Evolutionary conservation across 2,888 invertebrate species (phyloP), one percentile per base, ranked within the genome.

Genomic region (Dynastes hyllus): DNA sequence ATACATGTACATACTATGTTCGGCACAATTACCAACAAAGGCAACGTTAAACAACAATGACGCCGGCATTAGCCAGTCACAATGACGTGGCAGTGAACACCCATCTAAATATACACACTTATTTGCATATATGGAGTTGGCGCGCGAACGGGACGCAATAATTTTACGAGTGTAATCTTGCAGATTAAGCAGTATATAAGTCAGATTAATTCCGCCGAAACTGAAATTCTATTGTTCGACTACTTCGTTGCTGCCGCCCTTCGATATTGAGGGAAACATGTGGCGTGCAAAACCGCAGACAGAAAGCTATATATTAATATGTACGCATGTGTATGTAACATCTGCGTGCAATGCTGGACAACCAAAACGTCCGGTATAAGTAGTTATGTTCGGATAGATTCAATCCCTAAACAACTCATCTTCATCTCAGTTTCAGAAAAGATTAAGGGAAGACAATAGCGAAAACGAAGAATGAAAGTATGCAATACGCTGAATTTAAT

Each of bases 211-310:
- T 80, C 51, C 80, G 77, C 77, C 61, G 61, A 80, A 81, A 81
- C 80, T 78, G 77, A 75, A 58, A 61, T 79, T 77, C 76, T 58
- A 77, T 78, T 79, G 80, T 79, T 81, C 78, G 81, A 69, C 65
- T 27, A 65, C 77, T 79, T 78, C 27, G 51, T 77, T 77, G 65
- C 79, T 27, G 69, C 76, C 78, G 69, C 67, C 77, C 78, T 80
- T 81, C 79, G 73, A 81, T 81, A 81, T 79, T 80, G 76, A 78
- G 78, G 78, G 81, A 77, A 81, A 79, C 81, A 81, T 80, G 79
- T 80, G 81, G 81, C 61, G 66, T 58, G 58, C 73, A 63, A 75
- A 73, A 75, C 58, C 73, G 73, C 73, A 75, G 73, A 75, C 73
- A 40, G 73, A 61, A 75, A 45, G 58, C 73, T 75, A 75, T 50